phyloP scores from a whole-genome alignment of 1,140 invertebrate species.

The Lycorma delicatula region DNA sequence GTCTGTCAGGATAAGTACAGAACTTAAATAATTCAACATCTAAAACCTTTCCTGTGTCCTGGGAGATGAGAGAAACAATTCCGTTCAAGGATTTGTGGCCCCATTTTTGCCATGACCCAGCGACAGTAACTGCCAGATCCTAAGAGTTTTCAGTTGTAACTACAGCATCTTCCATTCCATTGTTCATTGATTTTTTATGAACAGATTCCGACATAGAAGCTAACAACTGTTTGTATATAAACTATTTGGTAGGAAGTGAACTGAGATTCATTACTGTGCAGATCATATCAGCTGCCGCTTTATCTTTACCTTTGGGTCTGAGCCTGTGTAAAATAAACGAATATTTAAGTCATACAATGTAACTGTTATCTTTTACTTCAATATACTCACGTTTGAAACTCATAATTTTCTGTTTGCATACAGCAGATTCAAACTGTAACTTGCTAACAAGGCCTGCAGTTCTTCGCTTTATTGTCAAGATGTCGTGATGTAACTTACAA shows the following conservation, averaged over 20 bases:
- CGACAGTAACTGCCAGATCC: conserved; percentile 6
- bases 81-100: conserved; percentile 17
- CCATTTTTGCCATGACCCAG: conserved; percentile 17
- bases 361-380: no score
- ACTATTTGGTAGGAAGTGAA: conserved; percentile 6
- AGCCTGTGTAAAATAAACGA: no score
- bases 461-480: no score
- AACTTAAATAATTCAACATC: conserved; percentile 3
- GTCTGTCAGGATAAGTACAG: neutral
- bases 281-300: neutral
- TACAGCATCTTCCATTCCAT: conserved; percentile 10
- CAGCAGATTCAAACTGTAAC: no score
- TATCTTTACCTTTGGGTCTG: no score
- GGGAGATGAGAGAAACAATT: neutral
- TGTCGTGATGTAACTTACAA: no score
- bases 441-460: no score
- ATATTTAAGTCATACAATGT: no score
- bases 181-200: conserved; percentile 12
- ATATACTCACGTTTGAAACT: no score
- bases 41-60: conserved; percentile 10
- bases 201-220: conserved; percentile 6
- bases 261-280: conserved; percentile 11
- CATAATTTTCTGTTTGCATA: no score
- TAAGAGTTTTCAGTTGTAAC: conserved; percentile 12
- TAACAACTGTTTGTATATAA: conserved; percentile 9